Conservation (phyloP, 1,140 invertebrate species). For the Charaxes varanes region DNA sequence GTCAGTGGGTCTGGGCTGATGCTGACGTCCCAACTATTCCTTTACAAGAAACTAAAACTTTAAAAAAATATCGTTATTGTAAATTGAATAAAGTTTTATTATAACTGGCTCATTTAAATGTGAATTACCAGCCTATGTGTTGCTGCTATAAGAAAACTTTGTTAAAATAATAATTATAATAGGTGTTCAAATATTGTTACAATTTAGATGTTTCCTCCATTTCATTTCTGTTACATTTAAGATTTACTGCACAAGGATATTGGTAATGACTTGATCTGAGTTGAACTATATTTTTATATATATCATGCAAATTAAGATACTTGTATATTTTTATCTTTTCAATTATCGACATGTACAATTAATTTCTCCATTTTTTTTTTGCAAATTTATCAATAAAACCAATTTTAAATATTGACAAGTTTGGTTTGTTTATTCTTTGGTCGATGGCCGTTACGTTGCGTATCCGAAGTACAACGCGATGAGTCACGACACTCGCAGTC, state of each 20-base stretch:
- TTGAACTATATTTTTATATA: constrained; percentile 72
- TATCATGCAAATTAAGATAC: constrained; percentile 65
- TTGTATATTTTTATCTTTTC: constrained; percentile 72
- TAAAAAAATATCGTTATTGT: constrained; percentile 67
- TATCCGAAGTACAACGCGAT: constrained; percentile 17
- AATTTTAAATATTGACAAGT: constrained; percentile 67
- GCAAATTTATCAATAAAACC: constrained; percentile 72
- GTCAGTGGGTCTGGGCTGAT: constrained; percentile 26
- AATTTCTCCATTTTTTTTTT: constrained; percentile 65
- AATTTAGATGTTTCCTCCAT: constrained; percentile 65
- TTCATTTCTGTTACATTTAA: constrained; percentile 64
- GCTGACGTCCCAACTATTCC: constrained; percentile 50
- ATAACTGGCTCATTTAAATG: constrained; percentile 65
- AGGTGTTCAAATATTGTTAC: constrained; percentile 72
- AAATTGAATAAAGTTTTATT: constrained; percentile 65
- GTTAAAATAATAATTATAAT: constrained; percentile 68
- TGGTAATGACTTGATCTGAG: constrained; percentile 71
- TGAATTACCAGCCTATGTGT: constrained; percentile 62
- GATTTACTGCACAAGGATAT: constrained; percentile 70
- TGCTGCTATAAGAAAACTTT: constrained; percentile 62
- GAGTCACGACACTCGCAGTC: constrained; percentile 36
- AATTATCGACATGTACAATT: constrained; percentile 71
- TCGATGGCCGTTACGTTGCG: constrained; percentile 8
- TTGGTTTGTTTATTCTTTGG: constrained; percentile 41
- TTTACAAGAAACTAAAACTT: constrained; percentile 50